Percentiles rank a stretch among this genome's conserved stretches.
Conservation (phyloP, 2,113 vertebrate species). For the Amblyopsis rosae region DNA sequence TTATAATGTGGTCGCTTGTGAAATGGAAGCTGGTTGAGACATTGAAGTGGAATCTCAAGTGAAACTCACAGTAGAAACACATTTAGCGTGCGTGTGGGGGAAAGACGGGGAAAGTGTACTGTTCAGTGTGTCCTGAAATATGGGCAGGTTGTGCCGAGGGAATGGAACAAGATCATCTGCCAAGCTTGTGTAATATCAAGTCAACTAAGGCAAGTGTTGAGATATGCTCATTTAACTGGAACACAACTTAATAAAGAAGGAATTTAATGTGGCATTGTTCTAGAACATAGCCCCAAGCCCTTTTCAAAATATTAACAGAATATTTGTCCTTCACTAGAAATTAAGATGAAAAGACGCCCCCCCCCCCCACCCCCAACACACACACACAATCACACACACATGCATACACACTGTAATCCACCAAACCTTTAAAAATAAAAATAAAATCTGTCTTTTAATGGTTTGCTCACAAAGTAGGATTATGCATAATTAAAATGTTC, state of each 20-base stretch:
- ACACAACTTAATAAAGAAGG: constrained; percentile 81
- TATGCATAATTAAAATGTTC: constrained; percentile 53
- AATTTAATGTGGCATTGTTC: constrained; percentile 80
- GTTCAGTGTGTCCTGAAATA: constrained; percentile 56
- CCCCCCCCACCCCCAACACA: constrained; percentile 1
- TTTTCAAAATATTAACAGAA: constrained; percentile 50
- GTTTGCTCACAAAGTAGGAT: constrained; percentile 62
- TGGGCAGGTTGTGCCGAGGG: constrained; percentile 49
- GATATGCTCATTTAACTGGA: constrained; percentile 75
- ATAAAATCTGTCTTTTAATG: constrained; percentile 31
- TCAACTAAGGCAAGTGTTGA: constrained; percentile 80
- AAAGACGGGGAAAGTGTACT: constrained; percentile 11
- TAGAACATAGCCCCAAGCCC: constrained; percentile 65
- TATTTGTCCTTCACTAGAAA: constrained; percentile 44
- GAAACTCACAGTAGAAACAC: constrained; percentile 6
- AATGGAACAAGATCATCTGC: constrained; percentile 73
- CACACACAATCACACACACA: not conserved
- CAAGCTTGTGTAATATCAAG: constrained; percentile 81
- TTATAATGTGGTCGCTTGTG: constrained; percentile 47
- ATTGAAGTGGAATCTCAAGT: constrained; percentile 17
- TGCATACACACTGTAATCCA: not conserved
- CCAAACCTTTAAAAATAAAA: no score
- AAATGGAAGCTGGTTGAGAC: constrained; percentile 22
- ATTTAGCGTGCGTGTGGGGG: constrained; percentile 2
- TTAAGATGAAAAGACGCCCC: constrained; percentile 59